phyloP scores from a whole-genome alignment of 2,797 vertebrate species.

The Sardinella longiceps region DNA sequence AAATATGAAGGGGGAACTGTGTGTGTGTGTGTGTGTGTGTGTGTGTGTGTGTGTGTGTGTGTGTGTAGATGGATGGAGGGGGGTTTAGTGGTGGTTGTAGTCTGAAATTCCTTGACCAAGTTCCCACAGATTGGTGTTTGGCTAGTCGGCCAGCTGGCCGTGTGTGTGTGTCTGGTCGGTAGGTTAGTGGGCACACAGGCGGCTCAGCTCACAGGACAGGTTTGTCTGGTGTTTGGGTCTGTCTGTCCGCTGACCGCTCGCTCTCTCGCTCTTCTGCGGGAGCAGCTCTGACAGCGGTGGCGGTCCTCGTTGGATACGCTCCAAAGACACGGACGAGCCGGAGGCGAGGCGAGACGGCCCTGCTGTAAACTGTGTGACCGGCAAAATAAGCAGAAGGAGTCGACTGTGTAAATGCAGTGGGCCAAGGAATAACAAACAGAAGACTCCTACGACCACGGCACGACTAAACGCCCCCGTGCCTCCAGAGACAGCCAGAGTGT shows the following conservation, averaged over 20 bases:
- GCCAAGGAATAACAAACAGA: conserved; percentile 63
- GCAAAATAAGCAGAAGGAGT: conserved; percentile 69
- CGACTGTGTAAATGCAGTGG: conserved; percentile 60
- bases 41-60: background rate
- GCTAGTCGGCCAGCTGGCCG: conserved; percentile 1
- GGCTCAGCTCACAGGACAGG: background rate
- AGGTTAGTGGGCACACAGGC: background rate
- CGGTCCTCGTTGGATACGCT: conserved; percentile 52
- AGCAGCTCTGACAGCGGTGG: conserved; percentile 47
- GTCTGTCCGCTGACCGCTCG: conserved; percentile 2
- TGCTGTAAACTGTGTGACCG: conserved; percentile 62
- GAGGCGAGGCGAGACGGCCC: conserved; percentile 36
- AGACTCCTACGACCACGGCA: conserved; percentile 45
- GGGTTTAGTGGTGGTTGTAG: background rate
- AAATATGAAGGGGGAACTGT: background rate
- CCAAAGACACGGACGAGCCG: conserved; percentile 55
- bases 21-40: background rate
- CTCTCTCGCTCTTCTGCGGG: conserved; percentile 28
- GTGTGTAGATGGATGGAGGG: background rate
- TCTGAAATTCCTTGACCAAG: conserved; percentile 4
- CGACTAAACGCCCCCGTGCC: conserved; percentile 30
- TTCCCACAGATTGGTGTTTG: conserved; percentile 50
- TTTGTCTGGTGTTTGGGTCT: conserved; percentile 43
- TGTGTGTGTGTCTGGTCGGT: background rate
- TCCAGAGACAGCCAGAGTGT: background rate